These are phyloP conservation scores for Acanthosepion lycidas DNA, from an alignment of 2,888 invertebrate genomes.

Conservation along the genomic window DNA sequence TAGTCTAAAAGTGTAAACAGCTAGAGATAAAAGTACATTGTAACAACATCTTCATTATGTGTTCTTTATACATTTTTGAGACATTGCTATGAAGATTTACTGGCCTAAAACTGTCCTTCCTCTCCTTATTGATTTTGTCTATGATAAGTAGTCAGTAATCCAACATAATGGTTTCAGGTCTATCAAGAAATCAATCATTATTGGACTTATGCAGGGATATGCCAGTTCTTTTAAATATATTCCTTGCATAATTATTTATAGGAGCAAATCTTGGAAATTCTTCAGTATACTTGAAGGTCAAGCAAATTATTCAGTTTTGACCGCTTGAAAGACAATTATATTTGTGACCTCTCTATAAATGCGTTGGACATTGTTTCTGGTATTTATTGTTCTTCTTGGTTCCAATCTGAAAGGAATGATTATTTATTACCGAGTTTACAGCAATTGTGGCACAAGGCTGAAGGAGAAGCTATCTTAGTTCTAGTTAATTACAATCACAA, in stretches of 20 bases:
- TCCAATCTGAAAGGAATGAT: too few species aligned
- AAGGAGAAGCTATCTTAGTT: too few species aligned
- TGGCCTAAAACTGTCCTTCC: not conserved
- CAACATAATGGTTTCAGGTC: not conserved
- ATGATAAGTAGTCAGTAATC: not conserved
- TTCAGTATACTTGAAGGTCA: not conserved
- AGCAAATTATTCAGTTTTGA: not conserved
- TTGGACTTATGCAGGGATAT: not conserved
- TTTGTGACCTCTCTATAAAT: not conserved
- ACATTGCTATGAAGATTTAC: too few species aligned
- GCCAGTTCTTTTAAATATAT: not conserved
- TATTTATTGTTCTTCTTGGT: not conserved
- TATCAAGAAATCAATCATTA: conserved; percentile 21
- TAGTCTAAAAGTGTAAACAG: too few species aligned
- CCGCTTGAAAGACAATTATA: not conserved
- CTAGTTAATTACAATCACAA: too few species aligned
- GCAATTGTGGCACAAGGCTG: too few species aligned
- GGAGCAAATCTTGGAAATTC: not conserved
- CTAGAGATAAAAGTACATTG: too few species aligned
- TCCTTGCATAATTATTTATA: not conserved
- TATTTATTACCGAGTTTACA: too few species aligned
- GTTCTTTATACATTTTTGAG: too few species aligned
- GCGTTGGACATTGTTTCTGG: not conserved
- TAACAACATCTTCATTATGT: too few species aligned
- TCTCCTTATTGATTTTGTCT: conserved; percentile 21